phyloP scores from a whole-genome alignment of 1,140 invertebrate species.

The Pseudoatta argentina region DNA sequence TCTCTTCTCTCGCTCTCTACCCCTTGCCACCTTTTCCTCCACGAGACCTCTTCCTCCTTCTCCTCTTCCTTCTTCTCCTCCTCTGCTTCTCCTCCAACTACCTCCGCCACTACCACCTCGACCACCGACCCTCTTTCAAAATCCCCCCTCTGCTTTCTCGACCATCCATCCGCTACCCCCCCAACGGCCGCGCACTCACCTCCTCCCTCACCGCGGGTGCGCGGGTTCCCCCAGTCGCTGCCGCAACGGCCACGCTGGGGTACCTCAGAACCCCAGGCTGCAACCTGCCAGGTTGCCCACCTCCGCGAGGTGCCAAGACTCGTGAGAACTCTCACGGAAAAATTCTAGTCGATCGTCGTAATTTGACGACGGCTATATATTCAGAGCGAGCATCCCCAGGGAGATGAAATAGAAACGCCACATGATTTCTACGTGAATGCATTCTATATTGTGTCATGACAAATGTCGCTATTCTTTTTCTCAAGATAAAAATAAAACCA shows the following conservation, averaged over 20 bases:
- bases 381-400: slow-evolving; percentile 17
- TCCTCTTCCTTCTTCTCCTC: slow-evolving; percentile 39
- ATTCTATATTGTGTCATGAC: neutral
- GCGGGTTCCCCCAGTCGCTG: slow-evolving; percentile 84
- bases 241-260: slow-evolving; percentile 85
- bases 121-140: slow-evolving; percentile 84
- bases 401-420: slow-evolving; percentile 25
- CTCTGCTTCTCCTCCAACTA: slow-evolving; percentile 64
- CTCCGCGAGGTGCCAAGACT: slow-evolving; percentile 74
- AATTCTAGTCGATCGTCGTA: slow-evolving; percentile 73
- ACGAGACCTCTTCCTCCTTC: slow-evolving; percentile 72
- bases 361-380: slow-evolving; percentile 57
- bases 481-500: slow-evolving; percentile 1
- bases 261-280: slow-evolving; percentile 85
- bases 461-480: neutral
- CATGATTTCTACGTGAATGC: slow-evolving; percentile 49
- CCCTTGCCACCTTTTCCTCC: slow-evolving; percentile 81
- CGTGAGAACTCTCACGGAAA: slow-evolving; percentile 76
- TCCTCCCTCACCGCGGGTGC: slow-evolving; percentile 82
- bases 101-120: slow-evolving; percentile 65
- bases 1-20: slow-evolving; percentile 69
- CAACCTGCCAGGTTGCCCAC: slow-evolving; percentile 67
- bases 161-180: slow-evolving; percentile 44
- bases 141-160: slow-evolving; percentile 77
- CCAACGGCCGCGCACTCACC: slow-evolving; percentile 69